A percentile compares a stretch with the other conserved stretches of the same genome.
phyloP scores from a whole-genome alignment of 2,888 invertebrate species.

The Alentia gelatinosa region DNA sequence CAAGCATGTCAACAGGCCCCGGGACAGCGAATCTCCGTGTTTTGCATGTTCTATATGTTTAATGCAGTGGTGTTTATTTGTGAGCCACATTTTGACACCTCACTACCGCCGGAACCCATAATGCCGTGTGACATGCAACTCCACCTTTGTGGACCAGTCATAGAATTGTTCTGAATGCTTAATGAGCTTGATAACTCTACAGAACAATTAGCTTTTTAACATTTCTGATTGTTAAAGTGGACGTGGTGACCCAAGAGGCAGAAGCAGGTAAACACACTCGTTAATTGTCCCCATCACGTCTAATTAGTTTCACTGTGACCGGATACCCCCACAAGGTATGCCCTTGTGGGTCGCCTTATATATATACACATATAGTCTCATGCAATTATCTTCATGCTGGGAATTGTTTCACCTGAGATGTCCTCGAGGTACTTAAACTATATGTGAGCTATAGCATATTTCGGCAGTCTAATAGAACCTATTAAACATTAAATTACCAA shows the following conservation, averaged over 20 bases:
- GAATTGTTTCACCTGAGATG: too few species aligned
- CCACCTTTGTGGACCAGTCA: background rate
- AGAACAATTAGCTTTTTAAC: constrained; percentile 4
- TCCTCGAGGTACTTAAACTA: background rate
- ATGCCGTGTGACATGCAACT: constrained; percentile 15
- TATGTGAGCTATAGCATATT: background rate
- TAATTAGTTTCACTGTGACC: background rate
- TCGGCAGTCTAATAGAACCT: background rate
- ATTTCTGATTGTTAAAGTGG: constrained; percentile 37
- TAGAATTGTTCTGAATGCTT: background rate
- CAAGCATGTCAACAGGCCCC: background rate
- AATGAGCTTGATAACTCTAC: background rate
- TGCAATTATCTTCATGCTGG: background rate
- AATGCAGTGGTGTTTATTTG: constrained; percentile 6
- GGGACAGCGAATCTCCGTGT: background rate
- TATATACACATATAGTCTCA: background rate
- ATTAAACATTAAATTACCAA: background rate
- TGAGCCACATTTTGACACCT: background rate
- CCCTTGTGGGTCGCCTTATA: background rate
- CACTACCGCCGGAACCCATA: background rate
- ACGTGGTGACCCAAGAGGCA: constrained; percentile 21
- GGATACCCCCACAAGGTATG: background rate
- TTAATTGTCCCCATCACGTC: background rate
- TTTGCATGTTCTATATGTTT: background rate
- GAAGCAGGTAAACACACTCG: background rate